A percentile compares a stretch with the other conserved stretches of the same genome.
These are phyloP conservation scores for Pandemis heparana DNA, from an alignment of 2,888 invertebrate species.

Conservation along the genomic window DNA sequence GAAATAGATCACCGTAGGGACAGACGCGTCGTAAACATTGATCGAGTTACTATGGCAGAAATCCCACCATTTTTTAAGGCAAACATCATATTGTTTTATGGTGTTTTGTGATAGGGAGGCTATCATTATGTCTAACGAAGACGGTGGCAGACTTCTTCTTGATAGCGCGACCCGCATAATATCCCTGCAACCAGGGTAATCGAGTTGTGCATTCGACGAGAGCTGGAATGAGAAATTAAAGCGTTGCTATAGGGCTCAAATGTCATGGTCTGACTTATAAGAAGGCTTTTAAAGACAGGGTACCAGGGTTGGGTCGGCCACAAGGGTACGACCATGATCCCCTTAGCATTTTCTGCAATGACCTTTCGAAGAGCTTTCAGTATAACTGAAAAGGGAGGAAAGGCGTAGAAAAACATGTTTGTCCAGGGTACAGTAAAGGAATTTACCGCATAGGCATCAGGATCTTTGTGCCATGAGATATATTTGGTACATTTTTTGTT, in stretches of 20 bases:
- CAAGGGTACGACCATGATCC: slow-evolving; percentile 41
- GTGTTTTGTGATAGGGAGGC: slow-evolving; percentile 10
- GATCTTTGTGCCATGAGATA: too few relatives aligned
- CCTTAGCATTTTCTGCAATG: slow-evolving; percentile 34
- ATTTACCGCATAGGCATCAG: too few relatives aligned
- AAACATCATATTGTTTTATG: slow-evolving; percentile 8
- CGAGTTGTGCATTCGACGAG: slow-evolving; percentile 2
- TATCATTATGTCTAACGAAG: slow-evolving; percentile 2
- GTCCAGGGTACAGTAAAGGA: too few relatives aligned
- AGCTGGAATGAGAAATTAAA: slow-evolving; percentile 37
- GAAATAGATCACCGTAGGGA: slow-evolving; percentile 4
- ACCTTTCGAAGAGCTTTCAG: slow-evolving; percentile 41
- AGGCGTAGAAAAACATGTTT: slow-evolving; percentile 46
- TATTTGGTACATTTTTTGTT: too few relatives aligned
- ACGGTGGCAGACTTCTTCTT: slow-evolving; percentile 1
- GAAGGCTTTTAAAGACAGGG: slow-evolving; percentile 20
- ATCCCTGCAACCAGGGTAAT: slow-evolving; percentile 30
- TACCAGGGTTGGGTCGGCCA: slow-evolving; percentile 43
- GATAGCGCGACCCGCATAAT: slow-evolving; percentile 17
- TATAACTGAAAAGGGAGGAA: slow-evolving; percentile 42
- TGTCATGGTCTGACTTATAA: not conserved
- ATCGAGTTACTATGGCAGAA: not conserved
- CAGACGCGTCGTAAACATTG: not conserved
- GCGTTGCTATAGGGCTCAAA: slow-evolving; percentile 17
- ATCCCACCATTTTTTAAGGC: slow-evolving; percentile 5